Conservation (phyloP, 2,113 vertebrate genomes). For the Leucopternis melanops region DNA sequence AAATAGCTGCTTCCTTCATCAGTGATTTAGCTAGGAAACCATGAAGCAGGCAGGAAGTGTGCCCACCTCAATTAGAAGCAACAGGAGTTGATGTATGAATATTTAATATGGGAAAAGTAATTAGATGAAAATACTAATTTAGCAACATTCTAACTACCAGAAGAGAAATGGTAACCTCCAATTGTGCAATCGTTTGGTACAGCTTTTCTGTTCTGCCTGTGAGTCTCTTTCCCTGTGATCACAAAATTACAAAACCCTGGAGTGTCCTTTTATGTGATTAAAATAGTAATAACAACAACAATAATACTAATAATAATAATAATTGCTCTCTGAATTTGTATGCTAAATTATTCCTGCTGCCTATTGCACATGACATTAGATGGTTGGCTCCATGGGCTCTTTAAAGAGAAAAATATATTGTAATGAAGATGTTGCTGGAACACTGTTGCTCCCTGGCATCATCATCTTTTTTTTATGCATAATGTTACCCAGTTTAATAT, state of each 20-base stretch:
- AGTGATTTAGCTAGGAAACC: not conserved
- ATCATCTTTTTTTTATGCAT: not conserved
- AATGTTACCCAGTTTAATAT: not conserved
- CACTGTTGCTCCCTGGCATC: not conserved
- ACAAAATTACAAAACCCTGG: not conserved
- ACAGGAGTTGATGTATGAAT: not conserved
- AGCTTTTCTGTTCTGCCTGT: not conserved
- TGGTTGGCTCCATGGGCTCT: not conserved
- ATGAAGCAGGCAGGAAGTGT: not conserved
- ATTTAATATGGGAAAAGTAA: not conserved
- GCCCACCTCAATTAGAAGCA: not conserved
- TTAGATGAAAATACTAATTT: slow-evolving; percentile 2
- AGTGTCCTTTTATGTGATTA: not conserved
- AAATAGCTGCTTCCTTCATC: not conserved
- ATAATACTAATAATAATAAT: not conserved
- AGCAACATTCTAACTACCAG: not conserved
- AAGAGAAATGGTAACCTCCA: not conserved
- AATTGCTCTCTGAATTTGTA: not conserved
- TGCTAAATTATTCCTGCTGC: not conserved
- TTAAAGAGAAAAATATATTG: not conserved
- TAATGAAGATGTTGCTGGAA: not conserved
- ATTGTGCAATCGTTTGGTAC: not conserved
- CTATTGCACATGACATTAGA: not conserved
- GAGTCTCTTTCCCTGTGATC: not conserved
- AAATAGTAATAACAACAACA: not conserved